Conservation (phyloP, 2,113 vertebrate genomes). For the human (Homo sapiens) region DNA sequence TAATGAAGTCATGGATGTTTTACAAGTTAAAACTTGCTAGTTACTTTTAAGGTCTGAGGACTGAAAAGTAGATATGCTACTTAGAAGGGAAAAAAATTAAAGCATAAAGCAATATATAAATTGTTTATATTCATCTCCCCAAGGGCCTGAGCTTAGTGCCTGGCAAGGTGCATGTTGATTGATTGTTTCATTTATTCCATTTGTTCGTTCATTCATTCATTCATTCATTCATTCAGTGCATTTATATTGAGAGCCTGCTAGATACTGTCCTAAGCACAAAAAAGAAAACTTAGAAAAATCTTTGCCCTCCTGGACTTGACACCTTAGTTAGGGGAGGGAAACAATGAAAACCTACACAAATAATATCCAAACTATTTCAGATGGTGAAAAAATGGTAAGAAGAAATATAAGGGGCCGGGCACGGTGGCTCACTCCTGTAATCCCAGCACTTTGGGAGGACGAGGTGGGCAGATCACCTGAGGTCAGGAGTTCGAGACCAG, state of each 20-base stretch:
- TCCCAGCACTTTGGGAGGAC: too few species aligned
- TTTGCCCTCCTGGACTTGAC: not conserved
- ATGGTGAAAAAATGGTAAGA: not conserved
- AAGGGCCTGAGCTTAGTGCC: not conserved
- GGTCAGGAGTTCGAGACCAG: too few species aligned
- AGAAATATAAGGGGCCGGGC: not conserved
- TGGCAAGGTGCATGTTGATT: not conserved
- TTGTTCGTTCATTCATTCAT: not conserved
- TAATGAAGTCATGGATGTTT: slow-evolving; percentile 33
- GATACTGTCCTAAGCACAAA: not conserved
- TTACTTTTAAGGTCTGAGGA: slow-evolving; percentile 68
- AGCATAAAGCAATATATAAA: not conserved
- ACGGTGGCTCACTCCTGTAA: too few species aligned
- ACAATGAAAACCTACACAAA: not conserved
- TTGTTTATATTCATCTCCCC: not conserved
- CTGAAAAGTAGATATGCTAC: slow-evolving; percentile 17
- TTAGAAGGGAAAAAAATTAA: slow-evolving; percentile 32
- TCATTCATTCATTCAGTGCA: not conserved
- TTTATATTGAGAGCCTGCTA: not conserved
- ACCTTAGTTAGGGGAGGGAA: not conserved
- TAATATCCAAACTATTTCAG: not conserved
- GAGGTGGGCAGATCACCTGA: too few species aligned
- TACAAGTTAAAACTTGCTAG: slow-evolving; percentile 56
- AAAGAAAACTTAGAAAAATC: not conserved
- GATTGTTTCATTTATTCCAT: not conserved